Percentiles rank a stretch among this genome's conserved stretches.
Evolutionary conservation across 2,888 invertebrate genomes (phyloP).

Genomic region (Dastarcus helophoroides): DNA sequence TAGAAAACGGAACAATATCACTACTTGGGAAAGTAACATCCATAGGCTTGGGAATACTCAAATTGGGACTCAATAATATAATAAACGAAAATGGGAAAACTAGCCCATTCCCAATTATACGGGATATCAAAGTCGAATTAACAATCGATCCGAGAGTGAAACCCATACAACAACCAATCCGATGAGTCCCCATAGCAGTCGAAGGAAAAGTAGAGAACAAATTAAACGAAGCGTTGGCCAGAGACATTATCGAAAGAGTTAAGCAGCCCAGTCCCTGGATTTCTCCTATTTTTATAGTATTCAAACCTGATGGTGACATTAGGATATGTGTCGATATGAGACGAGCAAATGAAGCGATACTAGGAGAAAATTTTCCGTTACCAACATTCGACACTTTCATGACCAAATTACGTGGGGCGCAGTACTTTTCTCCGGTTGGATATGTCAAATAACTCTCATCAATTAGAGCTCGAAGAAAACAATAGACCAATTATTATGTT

Average conservation of each 20-base stretch:
- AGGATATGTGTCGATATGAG: conserved; percentile 29
- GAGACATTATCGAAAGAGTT: conserved; percentile 26
- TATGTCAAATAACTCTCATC: conserved; percentile 20
- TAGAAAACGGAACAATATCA: no score
- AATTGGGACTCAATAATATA: no score
- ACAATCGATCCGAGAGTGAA: no score
- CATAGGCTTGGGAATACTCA: no score
- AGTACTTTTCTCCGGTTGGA: no score
- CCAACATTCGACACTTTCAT: conserved; percentile 20
- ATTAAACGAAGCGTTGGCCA: conserved; percentile 15
- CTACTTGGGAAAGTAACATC: no score
- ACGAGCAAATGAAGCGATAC: conserved; percentile 25
- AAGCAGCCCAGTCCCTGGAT: conserved; percentile 25
- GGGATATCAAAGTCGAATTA: no score
- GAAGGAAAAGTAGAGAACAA: conserved; percentile 16
- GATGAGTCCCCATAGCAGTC: no score
- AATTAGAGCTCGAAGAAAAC: conserved; percentile 20
- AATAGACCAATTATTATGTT: conserved; percentile 11
- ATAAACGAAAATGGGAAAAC: no score
- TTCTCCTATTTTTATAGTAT: conserved; percentile 25
- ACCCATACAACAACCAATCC: no score
- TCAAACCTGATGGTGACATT: conserved; percentile 23
- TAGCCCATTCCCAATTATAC: no score
- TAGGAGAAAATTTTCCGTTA: conserved; percentile 20
- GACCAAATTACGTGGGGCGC: conserved; percentile 19